Percentiles rank a stretch among this genome's conserved stretches.
phyloP scores from a whole-genome alignment of 2,797 vertebrate species.

The Eptatretus atami region DNA sequence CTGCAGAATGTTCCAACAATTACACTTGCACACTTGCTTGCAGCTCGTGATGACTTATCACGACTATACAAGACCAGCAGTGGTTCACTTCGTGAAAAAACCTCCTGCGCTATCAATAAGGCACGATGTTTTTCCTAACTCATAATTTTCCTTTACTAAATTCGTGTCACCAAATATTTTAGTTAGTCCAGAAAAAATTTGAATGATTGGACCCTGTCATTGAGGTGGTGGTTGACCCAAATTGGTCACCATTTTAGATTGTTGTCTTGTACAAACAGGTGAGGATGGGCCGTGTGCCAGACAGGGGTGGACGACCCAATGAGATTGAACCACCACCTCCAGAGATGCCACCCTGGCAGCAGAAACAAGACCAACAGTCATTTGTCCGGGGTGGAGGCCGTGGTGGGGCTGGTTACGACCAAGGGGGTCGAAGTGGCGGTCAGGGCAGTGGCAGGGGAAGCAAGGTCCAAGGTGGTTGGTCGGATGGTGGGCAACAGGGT shows the following conservation, averaged over 20 bases:
- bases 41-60: conserved; percentile 35
- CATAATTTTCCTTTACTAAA: too few relatives aligned
- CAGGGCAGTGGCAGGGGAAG: conserved; percentile 29
- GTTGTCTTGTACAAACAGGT: conserved; percentile 19
- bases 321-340: conserved; percentile 83
- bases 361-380: conserved; percentile 44
- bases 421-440: conserved; percentile 34
- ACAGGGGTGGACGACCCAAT: conserved; percentile 70
- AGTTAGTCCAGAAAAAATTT: too few relatives aligned
- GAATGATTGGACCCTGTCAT: too few relatives aligned
- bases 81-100: conserved; percentile 15
- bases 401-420: conserved; percentile 13
- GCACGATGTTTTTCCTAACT: conserved; percentile 12
- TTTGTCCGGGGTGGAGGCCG: conserved; percentile 15
- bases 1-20: conserved; percentile 14
- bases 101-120: conserved; percentile 28
- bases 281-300: conserved; percentile 79
- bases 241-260: too few relatives aligned
- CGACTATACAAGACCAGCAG: conserved; percentile 21
- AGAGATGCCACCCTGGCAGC: conserved; percentile 95
- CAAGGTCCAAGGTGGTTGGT: conserved; percentile 31
- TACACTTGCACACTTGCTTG: conserved; percentile 24
- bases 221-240: too few relatives aligned
- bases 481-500: conserved; percentile 15
- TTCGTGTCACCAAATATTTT: too few relatives aligned